Conservation (phyloP, 2,113 vertebrate genomes). For the Ceuthmochares aereus region DNA sequence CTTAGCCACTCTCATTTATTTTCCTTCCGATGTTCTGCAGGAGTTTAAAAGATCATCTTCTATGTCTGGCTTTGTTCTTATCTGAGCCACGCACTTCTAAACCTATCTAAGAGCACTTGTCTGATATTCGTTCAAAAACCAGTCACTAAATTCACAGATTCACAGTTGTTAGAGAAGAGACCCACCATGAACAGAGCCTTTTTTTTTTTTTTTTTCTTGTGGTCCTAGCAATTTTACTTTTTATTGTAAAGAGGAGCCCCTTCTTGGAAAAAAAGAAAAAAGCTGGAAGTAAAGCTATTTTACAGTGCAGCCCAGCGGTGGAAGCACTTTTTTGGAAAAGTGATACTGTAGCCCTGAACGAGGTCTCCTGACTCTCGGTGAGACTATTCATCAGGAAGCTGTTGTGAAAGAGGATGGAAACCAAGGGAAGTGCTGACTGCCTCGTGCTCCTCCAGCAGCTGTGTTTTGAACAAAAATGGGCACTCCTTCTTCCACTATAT, state of each 20-base stretch:
- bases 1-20: not conserved
- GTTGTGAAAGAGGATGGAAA: not conserved
- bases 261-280: not conserved
- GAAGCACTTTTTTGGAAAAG: not conserved
- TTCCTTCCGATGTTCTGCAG: not conserved
- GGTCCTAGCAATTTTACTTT: not conserved
- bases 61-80: not conserved
- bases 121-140: not conserved
- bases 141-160: not conserved
- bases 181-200: rapidly evolving
- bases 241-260: not conserved
- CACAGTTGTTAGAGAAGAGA: not conserved
- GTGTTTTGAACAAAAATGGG: not conserved
- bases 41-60: not conserved
- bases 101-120: not conserved
- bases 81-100: not conserved
- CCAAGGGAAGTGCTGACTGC: not conserved
- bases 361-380: not conserved
- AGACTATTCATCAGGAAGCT: not conserved
- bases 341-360: not conserved
- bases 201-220: not conserved
- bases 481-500: not conserved
- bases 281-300: not conserved
- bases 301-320: not conserved
- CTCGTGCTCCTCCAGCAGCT: not conserved